A percentile compares a stretch with the other conserved stretches of the same genome.
Evolutionary conservation across 2,113 vertebrate species (phyloP).

Genomic region (Rhinogobius similis): DNA sequence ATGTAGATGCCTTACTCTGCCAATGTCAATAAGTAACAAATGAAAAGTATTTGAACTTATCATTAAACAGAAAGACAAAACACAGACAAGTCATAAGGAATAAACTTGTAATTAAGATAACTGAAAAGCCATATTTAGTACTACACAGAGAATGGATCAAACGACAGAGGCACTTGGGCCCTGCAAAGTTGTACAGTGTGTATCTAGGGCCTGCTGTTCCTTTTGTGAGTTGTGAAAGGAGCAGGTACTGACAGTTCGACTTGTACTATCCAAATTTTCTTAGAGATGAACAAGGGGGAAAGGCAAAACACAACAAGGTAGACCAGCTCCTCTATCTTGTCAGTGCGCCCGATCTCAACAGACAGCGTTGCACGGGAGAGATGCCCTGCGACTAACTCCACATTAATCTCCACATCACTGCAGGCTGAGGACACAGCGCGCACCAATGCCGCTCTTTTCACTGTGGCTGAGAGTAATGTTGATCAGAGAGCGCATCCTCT

Average conservation of each 20-base stretch:
- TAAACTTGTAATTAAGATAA: background rate
- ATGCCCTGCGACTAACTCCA: conserved; percentile 25
- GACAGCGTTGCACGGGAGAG: conserved; percentile 16
- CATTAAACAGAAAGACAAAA: background rate
- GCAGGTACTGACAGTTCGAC: conserved; percentile 13
- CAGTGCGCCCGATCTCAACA: conserved; percentile 16
- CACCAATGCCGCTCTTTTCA: background rate
- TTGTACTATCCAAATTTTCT: conserved; percentile 14
- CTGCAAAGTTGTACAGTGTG: conserved; percentile 8
- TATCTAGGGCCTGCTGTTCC: conserved; percentile 10
- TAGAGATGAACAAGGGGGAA: conserved; percentile 35
- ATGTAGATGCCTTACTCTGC: too few relatives aligned
- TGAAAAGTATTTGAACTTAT: too few relatives aligned
- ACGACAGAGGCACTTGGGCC: conserved; percentile 8
- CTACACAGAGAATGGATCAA: conserved; percentile 16
- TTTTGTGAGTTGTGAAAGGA: conserved; percentile 2
- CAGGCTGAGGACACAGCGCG: conserved; percentile 37
- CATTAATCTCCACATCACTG: conserved; percentile 38
- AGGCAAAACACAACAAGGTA: conserved; percentile 13
- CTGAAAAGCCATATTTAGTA: conserved; percentile 13
- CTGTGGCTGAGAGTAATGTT: conserved; percentile 52
- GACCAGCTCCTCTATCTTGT: conserved; percentile 3
- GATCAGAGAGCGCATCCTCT: conserved; percentile 51
- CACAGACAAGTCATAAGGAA: background rate
- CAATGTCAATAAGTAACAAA: too few relatives aligned